Evolutionary conservation across 2,113 vertebrate genomes (phyloP).

Genomic region (Oceanites oceanicus): DNA sequence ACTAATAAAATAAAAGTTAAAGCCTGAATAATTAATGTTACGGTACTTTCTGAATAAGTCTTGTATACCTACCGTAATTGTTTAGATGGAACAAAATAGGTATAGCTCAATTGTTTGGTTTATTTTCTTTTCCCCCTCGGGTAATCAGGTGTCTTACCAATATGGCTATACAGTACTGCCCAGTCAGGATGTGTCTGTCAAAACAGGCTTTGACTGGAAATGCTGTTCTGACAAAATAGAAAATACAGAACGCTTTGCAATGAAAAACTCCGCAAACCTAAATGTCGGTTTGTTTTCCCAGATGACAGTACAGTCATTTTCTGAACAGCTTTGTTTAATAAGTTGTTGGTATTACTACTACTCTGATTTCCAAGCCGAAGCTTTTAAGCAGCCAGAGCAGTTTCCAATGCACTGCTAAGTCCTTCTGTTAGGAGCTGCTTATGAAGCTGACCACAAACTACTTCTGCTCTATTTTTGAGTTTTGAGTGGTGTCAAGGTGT

Average conservation of each 20-base stretch:
- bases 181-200: not conserved
- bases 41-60: not conserved
- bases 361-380: not conserved
- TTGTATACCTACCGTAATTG: not conserved
- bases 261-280: not conserved
- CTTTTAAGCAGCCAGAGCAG: not conserved
- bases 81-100: not conserved
- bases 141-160: not conserved
- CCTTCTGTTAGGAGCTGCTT: not conserved
- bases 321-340: constrained; percentile 41
- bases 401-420: not conserved
- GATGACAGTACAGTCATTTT: not conserved
- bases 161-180: not conserved
- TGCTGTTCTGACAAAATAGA: not conserved
- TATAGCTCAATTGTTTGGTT: not conserved
- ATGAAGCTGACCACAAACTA: not conserved
- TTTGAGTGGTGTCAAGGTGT: not conserved
- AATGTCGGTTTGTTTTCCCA: not conserved
- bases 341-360: not conserved
- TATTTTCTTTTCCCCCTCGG: not conserved
- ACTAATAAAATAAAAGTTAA: not conserved
- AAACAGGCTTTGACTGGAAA: not conserved
- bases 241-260: not conserved
- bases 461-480: not conserved
- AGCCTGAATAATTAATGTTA: not conserved